Percentiles rank a stretch among this genome's conserved stretches.
Conservation (phyloP, 2,797 vertebrate genomes). For the Leptodactylus fallax region DNA sequence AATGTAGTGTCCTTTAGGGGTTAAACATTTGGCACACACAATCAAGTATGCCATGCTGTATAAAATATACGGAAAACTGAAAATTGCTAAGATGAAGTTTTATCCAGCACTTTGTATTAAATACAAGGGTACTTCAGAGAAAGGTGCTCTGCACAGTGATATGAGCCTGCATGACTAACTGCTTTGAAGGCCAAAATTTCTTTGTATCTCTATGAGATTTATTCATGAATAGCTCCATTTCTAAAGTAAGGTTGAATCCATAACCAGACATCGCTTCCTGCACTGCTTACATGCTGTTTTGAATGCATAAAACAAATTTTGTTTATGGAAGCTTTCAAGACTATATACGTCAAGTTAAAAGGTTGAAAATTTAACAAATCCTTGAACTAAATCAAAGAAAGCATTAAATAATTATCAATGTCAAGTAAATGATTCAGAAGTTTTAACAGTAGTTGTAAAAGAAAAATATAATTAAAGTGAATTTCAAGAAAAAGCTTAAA, state of each 20-base stretch:
- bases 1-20: neutral
- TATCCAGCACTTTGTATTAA: slow-evolving; percentile 12
- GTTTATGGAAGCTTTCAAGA: neutral
- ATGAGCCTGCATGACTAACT: slow-evolving; percentile 15
- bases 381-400: neutral
- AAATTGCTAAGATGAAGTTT: neutral
- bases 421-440: neutral
- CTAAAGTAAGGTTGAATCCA: slow-evolving; percentile 30
- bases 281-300: slow-evolving; percentile 21
- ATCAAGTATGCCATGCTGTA: neutral
- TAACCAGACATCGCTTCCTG: slow-evolving; percentile 25
- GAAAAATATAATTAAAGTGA: neutral
- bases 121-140: neutral
- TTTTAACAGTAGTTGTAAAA: neutral
- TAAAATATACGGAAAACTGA: neutral
- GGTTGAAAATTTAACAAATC: neutral
- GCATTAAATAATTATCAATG: neutral
- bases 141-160: neutral
- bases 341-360: neutral
- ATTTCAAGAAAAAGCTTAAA: neutral
- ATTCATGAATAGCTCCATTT: slow-evolving; percentile 7
- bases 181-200: slow-evolving; percentile 38
- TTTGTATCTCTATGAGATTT: slow-evolving; percentile 5
- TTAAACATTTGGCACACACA: neutral
- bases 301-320: slow-evolving; percentile 30